Percentiles rank a stretch among this genome's conserved stretches.
Conservation (phyloP, 2,797 vertebrate species). For the Megaceryle alcyon region DNA sequence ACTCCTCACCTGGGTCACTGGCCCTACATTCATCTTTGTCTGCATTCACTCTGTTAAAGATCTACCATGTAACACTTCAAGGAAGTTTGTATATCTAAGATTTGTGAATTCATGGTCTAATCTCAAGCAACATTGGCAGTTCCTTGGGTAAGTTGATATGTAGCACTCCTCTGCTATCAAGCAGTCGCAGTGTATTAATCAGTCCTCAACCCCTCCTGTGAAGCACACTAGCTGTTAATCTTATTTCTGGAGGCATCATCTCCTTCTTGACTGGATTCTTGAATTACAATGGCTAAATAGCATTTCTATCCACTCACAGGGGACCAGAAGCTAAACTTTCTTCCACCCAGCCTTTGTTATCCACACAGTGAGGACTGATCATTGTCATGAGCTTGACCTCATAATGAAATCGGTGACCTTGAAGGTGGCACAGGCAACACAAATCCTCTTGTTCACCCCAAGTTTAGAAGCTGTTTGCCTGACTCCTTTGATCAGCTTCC, state of each 20-base stretch:
- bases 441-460: slow-evolving; percentile 37
- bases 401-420: slow-evolving; percentile 30
- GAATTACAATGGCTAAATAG: slow-evolving; percentile 44
- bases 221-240: slow-evolving; percentile 48
- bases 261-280: slow-evolving; percentile 33
- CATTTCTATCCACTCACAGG: slow-evolving; percentile 17
- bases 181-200: not conserved
- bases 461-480: slow-evolving; percentile 31
- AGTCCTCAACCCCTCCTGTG: slow-evolving; percentile 43
- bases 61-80: not conserved
- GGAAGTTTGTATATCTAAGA: not conserved
- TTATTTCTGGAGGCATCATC: slow-evolving; percentile 34
- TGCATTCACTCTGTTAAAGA: not conserved
- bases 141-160: not conserved
- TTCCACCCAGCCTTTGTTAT: slow-evolving; percentile 15
- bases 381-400: slow-evolving; percentile 43
- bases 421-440: slow-evolving; percentile 38
- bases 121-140: not conserved
- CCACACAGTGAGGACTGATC: not conserved
- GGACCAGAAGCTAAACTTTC: slow-evolving; percentile 20
- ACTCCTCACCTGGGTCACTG: not conserved
- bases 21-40: not conserved
- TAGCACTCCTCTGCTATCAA: not conserved
- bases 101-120: not conserved
- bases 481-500: slow-evolving; percentile 47